Percentiles rank a stretch among this genome's conserved stretches.
Conservation (phyloP, 2,797 vertebrate genomes). For the Mus caroli region DNA sequence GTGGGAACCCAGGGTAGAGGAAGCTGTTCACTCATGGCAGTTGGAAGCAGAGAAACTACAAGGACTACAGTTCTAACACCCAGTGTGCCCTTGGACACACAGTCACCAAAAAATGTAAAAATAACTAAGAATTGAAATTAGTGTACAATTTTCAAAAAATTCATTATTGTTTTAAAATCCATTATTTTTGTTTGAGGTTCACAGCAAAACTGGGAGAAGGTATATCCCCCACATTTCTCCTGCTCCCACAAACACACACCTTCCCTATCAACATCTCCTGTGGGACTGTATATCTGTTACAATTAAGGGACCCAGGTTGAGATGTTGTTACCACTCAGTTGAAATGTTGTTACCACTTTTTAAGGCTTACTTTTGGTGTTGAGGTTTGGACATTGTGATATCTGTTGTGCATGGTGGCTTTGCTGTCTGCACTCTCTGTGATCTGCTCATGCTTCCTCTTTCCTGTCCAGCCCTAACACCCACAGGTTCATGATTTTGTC, state of each 20-base stretch:
- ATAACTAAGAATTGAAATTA: background rate
- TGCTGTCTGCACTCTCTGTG: background rate
- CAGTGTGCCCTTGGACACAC: background rate
- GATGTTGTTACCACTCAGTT: rapidly evolving
- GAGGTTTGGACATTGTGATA: background rate
- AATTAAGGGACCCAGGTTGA: background rate
- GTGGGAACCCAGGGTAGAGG: no score
- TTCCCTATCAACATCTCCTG: background rate
- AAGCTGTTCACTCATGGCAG: background rate
- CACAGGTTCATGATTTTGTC: background rate
- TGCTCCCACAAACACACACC: background rate
- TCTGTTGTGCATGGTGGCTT: background rate
- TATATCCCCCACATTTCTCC: background rate
- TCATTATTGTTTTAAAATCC: background rate
- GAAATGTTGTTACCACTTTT: background rate
- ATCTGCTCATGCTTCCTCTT: background rate
- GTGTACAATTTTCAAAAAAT: background rate
- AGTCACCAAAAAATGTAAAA: background rate
- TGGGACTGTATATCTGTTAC: background rate
- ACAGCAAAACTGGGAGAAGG: background rate
- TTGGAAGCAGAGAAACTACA: background rate
- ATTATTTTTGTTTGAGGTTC: conserved; percentile 3
- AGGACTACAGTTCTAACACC: background rate
- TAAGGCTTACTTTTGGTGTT: background rate
- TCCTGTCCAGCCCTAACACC: background rate